Evolutionary conservation across 2,797 vertebrate genomes (phyloP), one percentile per base, ranked within the genome.

Genomic region (Triplophysa bombifrons): DNA sequence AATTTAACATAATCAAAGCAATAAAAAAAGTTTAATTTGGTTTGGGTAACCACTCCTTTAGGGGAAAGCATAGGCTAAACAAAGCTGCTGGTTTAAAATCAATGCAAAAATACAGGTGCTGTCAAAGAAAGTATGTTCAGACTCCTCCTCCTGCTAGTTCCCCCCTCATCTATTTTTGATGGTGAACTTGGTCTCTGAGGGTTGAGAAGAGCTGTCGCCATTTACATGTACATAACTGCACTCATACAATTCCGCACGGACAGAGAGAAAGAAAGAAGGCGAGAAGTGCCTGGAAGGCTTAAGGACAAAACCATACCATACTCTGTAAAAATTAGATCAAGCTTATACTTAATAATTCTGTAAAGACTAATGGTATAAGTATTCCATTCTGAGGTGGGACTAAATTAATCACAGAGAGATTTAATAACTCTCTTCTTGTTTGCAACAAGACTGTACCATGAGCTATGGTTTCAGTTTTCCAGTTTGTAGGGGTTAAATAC

Each of bases 161-260:
- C 74, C 2, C 53, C 74, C 74, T 82, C 60, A 16, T 41, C 61
- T 50, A 46, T 34, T 34, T 6, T 82, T 73, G 17, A 78, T 72
- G 53, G 46, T 77, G 63, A 78, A 73, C 41, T 51, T 61, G 38
- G 74, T 66, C 74, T 73, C 80, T 41, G 74, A 55, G 63, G 41
- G 80, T 51, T 82, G 41, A 38, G 74, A 66, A 6, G 61, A 27
- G 25, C 74, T 1, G n/a, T 17, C 44, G 19, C 74, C 69, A 68
- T 77, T 75, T 44, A 48, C 46, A 27, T 63, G 46, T n/a, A 38
- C 58, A 71, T 79, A 50, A 46, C 69, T 79, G 69, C 22, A 46
- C 1, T 22, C 3, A 5, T 25, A 41, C 60, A 63, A 64, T 61
- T 71, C 56, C 67, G 71, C 19, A 72, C 11, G 66, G 38, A 50